phyloP scores from a whole-genome alignment of 2,888 invertebrate species.

The Chalcis sispes region DNA sequence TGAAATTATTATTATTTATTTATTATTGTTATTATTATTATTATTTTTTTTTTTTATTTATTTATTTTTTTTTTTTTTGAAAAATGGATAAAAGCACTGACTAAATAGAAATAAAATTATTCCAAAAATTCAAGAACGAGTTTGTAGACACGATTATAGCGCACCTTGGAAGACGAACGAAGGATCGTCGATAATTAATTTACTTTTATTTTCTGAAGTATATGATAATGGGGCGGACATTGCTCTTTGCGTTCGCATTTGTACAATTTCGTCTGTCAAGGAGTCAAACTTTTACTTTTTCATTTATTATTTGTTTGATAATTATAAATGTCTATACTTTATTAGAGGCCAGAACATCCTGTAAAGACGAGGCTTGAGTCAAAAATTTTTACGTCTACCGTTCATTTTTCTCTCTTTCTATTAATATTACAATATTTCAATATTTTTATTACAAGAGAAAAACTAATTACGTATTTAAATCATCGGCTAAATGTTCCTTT shows the following conservation, averaged over 20 bases:
- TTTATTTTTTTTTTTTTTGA: no score
- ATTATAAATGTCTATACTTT: conserved; percentile 16
- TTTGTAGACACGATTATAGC: conserved; percentile 48
- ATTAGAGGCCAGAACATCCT: conserved; percentile 21
- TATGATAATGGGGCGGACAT: conserved; percentile 53
- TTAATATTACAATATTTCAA: conserved; percentile 31
- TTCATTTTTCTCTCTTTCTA: conserved; percentile 41
- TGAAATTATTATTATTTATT: no score
- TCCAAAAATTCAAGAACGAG: conserved; percentile 28
- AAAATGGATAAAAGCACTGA: conserved; percentile 17
- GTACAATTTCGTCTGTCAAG: conserved; percentile 52
- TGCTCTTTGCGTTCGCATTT: conserved; percentile 52
- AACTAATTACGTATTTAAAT: conserved; percentile 65
- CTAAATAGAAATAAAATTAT: conserved; percentile 30
- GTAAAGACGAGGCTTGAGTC: conserved; percentile 37
- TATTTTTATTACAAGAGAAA: conserved; percentile 28
- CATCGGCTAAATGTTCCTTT: conserved; percentile 55
- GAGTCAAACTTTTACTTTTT: conserved; percentile 22
- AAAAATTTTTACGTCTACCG: conserved; percentile 29
- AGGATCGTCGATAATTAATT: conserved; percentile 51
- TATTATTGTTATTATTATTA: no score
- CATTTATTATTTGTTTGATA: conserved; percentile 26
- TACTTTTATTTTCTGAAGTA: conserved; percentile 15
- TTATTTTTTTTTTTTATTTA: no score
- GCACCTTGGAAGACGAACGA: conserved; percentile 57